phyloP scores from a whole-genome alignment of 1,140 invertebrate species.

The Sycobia sp. region DNA sequence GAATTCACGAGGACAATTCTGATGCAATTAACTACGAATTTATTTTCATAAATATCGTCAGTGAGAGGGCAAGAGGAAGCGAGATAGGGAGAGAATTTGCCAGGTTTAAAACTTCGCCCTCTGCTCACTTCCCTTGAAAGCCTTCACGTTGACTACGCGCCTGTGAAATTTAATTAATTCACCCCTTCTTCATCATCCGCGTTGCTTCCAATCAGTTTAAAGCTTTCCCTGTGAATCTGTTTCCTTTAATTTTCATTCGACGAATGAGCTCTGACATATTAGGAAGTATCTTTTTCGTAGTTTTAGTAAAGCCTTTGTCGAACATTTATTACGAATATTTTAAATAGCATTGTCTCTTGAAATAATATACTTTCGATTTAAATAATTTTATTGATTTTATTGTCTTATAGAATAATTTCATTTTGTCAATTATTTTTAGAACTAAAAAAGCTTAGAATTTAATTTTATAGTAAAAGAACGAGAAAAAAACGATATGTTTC shows the following conservation, averaged over 20 bases:
- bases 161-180: slow-evolving; percentile 31
- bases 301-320: background rate
- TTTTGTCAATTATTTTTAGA: no score
- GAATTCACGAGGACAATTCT: slow-evolving; percentile 8
- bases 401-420: no score
- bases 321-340: no score
- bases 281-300: background rate
- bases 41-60: slow-evolving; percentile 31
- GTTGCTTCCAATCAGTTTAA: slow-evolving; percentile 32
- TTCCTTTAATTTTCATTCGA: slow-evolving; percentile 28
- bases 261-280: slow-evolving; percentile 8
- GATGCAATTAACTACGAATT: slow-evolving; percentile 27
- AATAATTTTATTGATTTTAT: no score
- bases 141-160: slow-evolving; percentile 25
- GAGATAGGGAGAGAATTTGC: slow-evolving; percentile 4
- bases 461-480: no score
- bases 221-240: slow-evolving; percentile 24
- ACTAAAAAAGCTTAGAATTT: no score
- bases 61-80: no score
- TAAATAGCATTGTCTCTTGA: no score
- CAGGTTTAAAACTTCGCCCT: slow-evolving; percentile 19
- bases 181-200: slow-evolving; percentile 30
- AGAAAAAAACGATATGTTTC: no score
- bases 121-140: slow-evolving; percentile 8
- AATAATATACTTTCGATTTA: no score